Evolutionary conservation across 2,888 invertebrate genomes (phyloP), one percentile per base, ranked within the genome.

Genomic region (Odontothrips loti): DNA sequence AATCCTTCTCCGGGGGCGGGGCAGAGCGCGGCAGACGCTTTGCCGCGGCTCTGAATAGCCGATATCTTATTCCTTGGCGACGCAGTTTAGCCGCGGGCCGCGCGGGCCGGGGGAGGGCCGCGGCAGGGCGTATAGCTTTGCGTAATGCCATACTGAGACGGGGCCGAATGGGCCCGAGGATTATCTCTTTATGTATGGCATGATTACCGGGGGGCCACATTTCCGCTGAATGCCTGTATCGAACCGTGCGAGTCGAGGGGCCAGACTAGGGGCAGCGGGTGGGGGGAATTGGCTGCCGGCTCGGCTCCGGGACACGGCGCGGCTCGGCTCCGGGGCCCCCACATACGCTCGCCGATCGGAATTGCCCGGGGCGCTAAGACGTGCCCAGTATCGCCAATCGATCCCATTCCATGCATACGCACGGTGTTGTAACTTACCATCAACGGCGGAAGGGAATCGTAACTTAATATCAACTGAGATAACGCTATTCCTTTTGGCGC

Each of bases 11-110:
- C 20, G 6, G 3, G 34, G 3, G 34, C 3, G 34, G 34, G 34
- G 34, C 34, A 6, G 34, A 6, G 34, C 34, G 15, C 58, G 20
- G 58, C 58, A 17, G 20, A 15, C 58, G 11, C 63, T n/a, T 12
- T 51, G 51, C 51, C 51, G 68, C 27, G 9, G 68, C 68, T n/a
- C n/a, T 68, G 51, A 51, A 68, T 23, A 68, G 68, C 68, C 68
- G 68, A 68, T 68, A 68, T 68, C 68, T 68, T 68, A 68, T 68
- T 68, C 68, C 68, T 68, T 68, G 68, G 68, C 68, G 68, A 68
- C 68, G 68, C 68, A 68, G 68, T 68, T 68, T 68, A 68, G 68
- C 68, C 68, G 34, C 34, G 34, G 34, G 34, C 34, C 2, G 34
- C 2, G 34, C 51, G 58, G 58, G 58, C 15, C 58, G 15, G 63